Evolutionary conservation across 2,113 vertebrate species (phyloP).

Genomic region (Orcinus orca): DNA sequence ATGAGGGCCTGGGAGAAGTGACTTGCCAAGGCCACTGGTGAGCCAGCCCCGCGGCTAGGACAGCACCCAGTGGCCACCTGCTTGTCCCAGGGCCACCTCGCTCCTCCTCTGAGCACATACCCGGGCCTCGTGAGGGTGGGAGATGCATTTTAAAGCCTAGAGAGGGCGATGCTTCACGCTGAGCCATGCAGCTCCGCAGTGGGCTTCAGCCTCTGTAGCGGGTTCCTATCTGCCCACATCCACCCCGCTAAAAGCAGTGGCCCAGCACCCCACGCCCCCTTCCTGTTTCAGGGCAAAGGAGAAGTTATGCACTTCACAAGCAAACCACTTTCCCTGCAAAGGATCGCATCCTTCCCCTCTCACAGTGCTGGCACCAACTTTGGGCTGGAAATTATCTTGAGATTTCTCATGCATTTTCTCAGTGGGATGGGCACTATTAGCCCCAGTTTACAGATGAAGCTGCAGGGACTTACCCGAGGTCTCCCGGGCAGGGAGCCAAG

Average conservation of each 20-base stretch:
- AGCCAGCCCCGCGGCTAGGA: not conserved
- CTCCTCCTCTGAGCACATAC: not conserved
- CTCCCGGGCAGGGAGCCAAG: not conserved
- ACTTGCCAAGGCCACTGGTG: not conserved
- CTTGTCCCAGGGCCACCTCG: rapidly evolving
- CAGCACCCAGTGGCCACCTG: not conserved
- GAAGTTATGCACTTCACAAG: not conserved
- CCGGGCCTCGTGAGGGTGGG: rapidly evolving
- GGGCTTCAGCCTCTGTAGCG: not conserved
- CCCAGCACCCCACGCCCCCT: not conserved
- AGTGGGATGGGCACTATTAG: not conserved
- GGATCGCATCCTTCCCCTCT: not conserved
- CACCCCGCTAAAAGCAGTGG: not conserved
- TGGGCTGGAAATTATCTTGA: not conserved
- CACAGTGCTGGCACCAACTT: not conserved
- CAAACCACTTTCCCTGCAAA: not conserved
- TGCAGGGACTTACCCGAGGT: not conserved
- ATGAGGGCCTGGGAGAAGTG: not conserved
- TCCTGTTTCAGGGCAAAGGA: not conserved
- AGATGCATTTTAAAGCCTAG: not conserved
- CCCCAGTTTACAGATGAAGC: not conserved
- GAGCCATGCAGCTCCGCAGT: not conserved
- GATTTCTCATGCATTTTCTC: not conserved
- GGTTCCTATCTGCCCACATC: not conserved
- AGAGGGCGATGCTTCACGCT: not conserved